phyloP scores from a whole-genome alignment of 2,797 vertebrate species.

The Rhabdophis nuchalis region DNA sequence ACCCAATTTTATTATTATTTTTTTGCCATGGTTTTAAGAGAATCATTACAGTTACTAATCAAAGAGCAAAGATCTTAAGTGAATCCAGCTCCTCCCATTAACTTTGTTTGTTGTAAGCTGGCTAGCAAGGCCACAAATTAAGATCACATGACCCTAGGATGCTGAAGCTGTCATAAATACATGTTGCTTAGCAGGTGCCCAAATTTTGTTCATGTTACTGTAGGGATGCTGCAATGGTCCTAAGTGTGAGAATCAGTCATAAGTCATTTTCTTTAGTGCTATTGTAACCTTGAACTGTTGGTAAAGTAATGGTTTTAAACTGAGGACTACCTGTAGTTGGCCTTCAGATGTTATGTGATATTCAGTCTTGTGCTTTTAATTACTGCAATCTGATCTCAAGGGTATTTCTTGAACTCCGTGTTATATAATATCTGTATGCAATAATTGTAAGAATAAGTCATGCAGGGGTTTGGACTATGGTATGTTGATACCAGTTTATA shows the following conservation, averaged over 20 bases:
- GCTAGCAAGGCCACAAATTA: no score
- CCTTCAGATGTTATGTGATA: not conserved
- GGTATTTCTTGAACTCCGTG: not conserved
- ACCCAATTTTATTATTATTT: no score
- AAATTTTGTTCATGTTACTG: no score
- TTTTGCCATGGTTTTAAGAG: no score
- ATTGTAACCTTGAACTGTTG: not conserved
- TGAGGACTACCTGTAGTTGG: not conserved
- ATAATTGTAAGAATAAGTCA: not conserved
- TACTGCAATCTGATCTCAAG: not conserved
- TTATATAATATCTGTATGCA: not conserved
- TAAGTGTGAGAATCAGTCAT: not conserved
- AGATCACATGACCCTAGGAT: no score
- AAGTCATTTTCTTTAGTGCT: not conserved
- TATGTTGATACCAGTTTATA: not conserved
- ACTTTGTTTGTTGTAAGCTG: no score
- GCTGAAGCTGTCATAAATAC: no score
- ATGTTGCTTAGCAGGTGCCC: no score
- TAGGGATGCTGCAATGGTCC: no score
- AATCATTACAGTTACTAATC: no score
- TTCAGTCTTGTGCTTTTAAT: not conserved
- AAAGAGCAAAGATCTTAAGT: no score
- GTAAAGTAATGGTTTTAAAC: not conserved
- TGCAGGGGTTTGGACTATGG: not conserved
- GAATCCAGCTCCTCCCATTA: no score